phyloP scores from a whole-genome alignment of 2,113 vertebrate genomes.

The Anser cygnoides region DNA sequence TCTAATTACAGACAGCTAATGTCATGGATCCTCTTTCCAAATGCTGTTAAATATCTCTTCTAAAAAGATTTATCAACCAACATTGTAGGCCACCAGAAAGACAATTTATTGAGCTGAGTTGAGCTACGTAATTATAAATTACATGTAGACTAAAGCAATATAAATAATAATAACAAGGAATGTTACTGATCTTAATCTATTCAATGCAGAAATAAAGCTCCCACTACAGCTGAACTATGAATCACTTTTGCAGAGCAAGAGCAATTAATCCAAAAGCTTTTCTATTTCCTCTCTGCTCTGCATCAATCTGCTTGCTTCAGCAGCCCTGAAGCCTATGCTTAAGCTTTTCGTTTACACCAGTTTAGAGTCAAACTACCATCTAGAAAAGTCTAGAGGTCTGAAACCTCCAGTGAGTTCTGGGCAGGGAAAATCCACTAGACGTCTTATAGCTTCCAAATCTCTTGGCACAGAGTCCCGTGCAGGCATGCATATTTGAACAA shows the following conservation, averaged over 20 bases:
- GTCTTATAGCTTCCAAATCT: not conserved
- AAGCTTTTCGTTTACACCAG: not conserved
- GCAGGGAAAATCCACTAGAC: not conserved
- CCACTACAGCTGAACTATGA: not conserved
- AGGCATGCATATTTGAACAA: not conserved
- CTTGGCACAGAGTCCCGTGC: not conserved
- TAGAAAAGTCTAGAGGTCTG: not conserved
- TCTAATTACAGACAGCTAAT: not conserved
- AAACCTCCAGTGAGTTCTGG: not conserved
- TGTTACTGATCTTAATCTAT: not conserved
- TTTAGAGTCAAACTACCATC: not conserved
- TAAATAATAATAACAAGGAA: not conserved
- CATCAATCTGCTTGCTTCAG: not conserved
- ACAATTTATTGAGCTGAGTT: not conserved
- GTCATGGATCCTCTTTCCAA: not conserved
- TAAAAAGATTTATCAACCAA: not conserved
- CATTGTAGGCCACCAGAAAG: not conserved
- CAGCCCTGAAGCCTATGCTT: not conserved
- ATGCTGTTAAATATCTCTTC: not conserved
- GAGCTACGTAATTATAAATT: not conserved
- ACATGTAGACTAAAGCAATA: not conserved
- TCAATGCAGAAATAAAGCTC: not conserved
- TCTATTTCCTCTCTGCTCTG: not conserved
- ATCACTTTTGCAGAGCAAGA: conserved; percentile 1
- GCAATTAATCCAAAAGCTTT: not conserved